phyloP scores from a whole-genome alignment of 2,888 invertebrate genomes.

The Hemaris fuciformis region DNA sequence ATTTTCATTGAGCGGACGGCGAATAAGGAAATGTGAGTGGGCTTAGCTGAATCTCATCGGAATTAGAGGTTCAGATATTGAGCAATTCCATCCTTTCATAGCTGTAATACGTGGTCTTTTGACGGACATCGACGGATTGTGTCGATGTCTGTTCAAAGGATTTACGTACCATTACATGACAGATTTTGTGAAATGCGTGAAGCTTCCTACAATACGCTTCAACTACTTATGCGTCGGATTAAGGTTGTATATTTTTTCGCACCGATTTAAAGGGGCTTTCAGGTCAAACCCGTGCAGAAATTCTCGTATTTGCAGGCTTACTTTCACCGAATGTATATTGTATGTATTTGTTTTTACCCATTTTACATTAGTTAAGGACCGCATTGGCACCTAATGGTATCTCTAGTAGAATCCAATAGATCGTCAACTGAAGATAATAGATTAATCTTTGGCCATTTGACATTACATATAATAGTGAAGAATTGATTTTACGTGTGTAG shows the following conservation, averaged over 20 bases:
- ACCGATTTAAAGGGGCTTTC: not conserved
- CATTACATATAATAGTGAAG: no score
- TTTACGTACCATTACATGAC: conserved; percentile 52
- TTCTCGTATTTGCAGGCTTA: not conserved
- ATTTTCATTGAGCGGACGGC: conserved; percentile 48
- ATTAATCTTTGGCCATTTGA: not conserved
- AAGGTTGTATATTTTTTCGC: not conserved
- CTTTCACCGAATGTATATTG: not conserved
- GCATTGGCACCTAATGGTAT: no score
- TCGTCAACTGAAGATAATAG: no score
- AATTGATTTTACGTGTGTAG: no score
- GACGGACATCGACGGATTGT: conserved; percentile 53
- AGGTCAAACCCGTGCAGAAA: not conserved
- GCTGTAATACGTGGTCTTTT: conserved; percentile 53
- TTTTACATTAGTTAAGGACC: no score
- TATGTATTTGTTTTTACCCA: not conserved
- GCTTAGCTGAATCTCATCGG: conserved; percentile 54
- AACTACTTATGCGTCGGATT: not conserved
- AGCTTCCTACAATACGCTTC: conserved; percentile 21
- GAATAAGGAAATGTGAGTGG: conserved; percentile 56
- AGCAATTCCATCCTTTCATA: conserved; percentile 53
- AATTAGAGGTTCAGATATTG: conserved; percentile 51
- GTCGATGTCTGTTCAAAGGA: conserved; percentile 49
- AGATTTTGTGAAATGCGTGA: conserved; percentile 36
- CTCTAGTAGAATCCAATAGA: no score